Evolutionary conservation across 2,888 invertebrate species (phyloP).

Genomic region (Smittia sp.): DNA sequence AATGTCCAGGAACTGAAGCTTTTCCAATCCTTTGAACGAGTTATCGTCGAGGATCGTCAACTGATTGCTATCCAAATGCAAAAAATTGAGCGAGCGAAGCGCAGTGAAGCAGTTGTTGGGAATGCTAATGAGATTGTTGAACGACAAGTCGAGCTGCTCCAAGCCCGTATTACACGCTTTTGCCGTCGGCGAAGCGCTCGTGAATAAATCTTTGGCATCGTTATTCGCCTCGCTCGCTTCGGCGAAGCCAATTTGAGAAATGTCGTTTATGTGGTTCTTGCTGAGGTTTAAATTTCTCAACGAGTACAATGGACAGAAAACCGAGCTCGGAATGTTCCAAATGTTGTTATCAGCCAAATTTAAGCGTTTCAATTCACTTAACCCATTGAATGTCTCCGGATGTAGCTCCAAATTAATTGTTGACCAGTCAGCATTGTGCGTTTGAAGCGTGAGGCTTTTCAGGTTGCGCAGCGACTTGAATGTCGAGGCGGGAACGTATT

Average conservation of each 20-base stretch:
- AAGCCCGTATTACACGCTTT: constrained; percentile 69
- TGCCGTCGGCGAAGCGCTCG: constrained; percentile 52
- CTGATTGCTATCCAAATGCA: constrained; percentile 73
- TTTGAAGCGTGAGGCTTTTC: constrained; percentile 64
- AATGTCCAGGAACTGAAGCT: constrained; percentile 70
- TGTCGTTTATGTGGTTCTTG: constrained; percentile 73
- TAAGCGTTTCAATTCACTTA: constrained; percentile 64
- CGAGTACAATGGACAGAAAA: constrained; percentile 69
- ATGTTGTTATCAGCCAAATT: constrained; percentile 75
- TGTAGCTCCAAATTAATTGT: constrained; percentile 74
- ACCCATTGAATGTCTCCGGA: constrained; percentile 67
- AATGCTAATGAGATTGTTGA: constrained; percentile 68
- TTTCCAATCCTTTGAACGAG: constrained; percentile 67
- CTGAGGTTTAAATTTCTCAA: constrained; percentile 70
- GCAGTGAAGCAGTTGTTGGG: constrained; percentile 70
- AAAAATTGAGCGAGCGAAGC: constrained; percentile 65
- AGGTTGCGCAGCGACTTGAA: constrained; percentile 67
- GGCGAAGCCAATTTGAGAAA: constrained; percentile 70
- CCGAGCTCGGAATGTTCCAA: constrained; percentile 69
- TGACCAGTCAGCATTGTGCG: constrained; percentile 77
- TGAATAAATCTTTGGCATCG: constrained; percentile 43
- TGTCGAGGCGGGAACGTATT: constrained; percentile 68
- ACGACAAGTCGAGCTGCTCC: constrained; percentile 69
- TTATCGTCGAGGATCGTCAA: constrained; percentile 71
- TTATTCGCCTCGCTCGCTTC: constrained; percentile 64